Base-by-base conservation (phyloP, 2,888 invertebrate species). In the Monopis laevigella region DNA sequence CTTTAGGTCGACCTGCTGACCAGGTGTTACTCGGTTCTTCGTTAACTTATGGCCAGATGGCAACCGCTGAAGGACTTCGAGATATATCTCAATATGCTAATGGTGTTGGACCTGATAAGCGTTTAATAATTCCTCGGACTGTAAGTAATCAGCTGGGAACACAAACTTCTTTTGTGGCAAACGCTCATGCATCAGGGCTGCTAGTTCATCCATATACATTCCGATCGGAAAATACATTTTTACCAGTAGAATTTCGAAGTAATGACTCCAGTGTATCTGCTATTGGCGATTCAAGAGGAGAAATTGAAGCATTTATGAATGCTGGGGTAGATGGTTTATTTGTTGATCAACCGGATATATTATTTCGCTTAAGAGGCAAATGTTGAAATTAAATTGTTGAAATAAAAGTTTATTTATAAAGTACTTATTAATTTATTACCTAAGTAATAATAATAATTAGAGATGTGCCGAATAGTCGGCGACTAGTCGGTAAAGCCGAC, bases 121-220 rank as follows among this genome's bases (percentile, higher is more conserved):
- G 14, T 10, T 38, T 8, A 10, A 41, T 43, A 21, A 43, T 43
- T 8, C 38, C 43, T 6, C 12, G 40, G 4, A 35, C 35, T 14
- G 13, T 8, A 7, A n/a, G 35, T 8, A 28, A 35, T 3, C 12
- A 13, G 3, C 36, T 43, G 6, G 36, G 40, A 16, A 12, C n/a
- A 5, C 28, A 10, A 1, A 43, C 43, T 5, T 26, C n/a, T 19
- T 43, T 43, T 18, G 43, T 43, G 8, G 7, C 8, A 1, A 32
- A 43, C 29, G 43, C 43, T 3, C 43, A 43, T 18, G 30, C 29
- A 2, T 40, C 28, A n/a, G 43, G 43, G 5, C 27, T 43, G 3
- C 21, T 29, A 18, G 43, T 43, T 10, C 43, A 43, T 13, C 43
- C 43, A 8, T 43, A 38, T 18, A 43, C 43, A 21, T 43, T 43